Evolutionary conservation across 1,140 invertebrate species (phyloP).

Genomic region (Temnothorax nylanderi): DNA sequence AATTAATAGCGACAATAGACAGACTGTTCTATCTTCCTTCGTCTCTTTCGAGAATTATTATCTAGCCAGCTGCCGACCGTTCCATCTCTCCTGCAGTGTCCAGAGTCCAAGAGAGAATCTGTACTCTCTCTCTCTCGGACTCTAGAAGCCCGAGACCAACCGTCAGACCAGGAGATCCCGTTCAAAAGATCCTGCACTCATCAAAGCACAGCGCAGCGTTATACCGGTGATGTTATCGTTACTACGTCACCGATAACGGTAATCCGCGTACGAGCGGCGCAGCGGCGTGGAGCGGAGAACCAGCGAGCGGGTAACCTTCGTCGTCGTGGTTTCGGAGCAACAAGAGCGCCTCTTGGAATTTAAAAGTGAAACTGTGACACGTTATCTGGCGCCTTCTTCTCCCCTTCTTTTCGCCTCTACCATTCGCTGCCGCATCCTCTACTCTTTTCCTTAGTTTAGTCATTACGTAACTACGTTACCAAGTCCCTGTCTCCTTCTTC

Average conservation of each 20-base stretch:
- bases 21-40: background rate
- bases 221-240: conserved; percentile 78
- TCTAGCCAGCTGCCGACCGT: background rate
- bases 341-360: conserved; percentile 79
- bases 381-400: conserved; percentile 66
- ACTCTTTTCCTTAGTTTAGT: background rate
- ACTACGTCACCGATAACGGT: conserved; percentile 80
- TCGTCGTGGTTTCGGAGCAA: conserved; percentile 52
- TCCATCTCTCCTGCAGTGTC: background rate
- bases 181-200: background rate
- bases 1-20: background rate
- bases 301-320: conserved; percentile 23
- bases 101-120: background rate
- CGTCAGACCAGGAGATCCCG: background rate
- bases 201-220: background rate
- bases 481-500: background rate
- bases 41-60: conserved; percentile 8
- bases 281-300: conserved; percentile 42
- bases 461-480: background rate
- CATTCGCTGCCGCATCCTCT: background rate
- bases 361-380: conserved; percentile 84
- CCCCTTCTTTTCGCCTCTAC: background rate
- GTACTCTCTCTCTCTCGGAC: too few relatives aligned
- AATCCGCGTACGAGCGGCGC: conserved; percentile 80
- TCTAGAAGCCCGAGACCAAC: background rate